Evolutionary conservation across 1,140 invertebrate species (phyloP).

Genomic region (Drosophila kurseongensis): DNA sequence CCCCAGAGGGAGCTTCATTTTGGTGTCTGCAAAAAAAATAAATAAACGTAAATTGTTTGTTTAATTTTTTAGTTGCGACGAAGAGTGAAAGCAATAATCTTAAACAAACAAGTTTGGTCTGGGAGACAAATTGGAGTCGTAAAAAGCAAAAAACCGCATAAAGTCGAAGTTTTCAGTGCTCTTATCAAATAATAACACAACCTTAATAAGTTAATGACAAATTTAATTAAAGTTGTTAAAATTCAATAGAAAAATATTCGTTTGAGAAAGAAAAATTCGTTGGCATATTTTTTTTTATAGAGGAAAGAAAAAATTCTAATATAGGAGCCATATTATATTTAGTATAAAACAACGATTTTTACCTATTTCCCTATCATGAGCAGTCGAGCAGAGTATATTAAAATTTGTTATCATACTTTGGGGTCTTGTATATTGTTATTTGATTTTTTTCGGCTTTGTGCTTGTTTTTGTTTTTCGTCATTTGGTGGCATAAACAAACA

Average conservation of each 20-base stretch:
- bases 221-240: no score
- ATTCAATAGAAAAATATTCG: no score
- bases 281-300: no score
- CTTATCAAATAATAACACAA: not conserved
- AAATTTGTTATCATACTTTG: constrained; percentile 44
- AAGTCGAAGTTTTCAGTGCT: constrained; percentile 6
- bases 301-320: no score
- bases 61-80: constrained; percentile 29
- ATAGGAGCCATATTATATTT: no score
- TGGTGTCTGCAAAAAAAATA: constrained; percentile 39
- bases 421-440: constrained; percentile 38
- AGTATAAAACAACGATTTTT: no score
- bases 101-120: constrained; percentile 33
- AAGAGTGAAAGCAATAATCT: constrained; percentile 33
- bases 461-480: constrained; percentile 45
- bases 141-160: not conserved
- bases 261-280: no score
- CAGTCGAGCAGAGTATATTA: constrained; percentile 7
- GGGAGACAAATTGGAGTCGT: constrained; percentile 23
- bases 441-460: constrained; percentile 16
- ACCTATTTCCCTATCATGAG: not conserved
- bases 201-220: no score
- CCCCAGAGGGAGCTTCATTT: constrained; percentile 47
- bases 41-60: constrained; percentile 31
- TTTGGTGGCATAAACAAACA: constrained; percentile 73